Conservation (phyloP, 2,888 invertebrate genomes). For the Aspidapion aeneum region DNA sequence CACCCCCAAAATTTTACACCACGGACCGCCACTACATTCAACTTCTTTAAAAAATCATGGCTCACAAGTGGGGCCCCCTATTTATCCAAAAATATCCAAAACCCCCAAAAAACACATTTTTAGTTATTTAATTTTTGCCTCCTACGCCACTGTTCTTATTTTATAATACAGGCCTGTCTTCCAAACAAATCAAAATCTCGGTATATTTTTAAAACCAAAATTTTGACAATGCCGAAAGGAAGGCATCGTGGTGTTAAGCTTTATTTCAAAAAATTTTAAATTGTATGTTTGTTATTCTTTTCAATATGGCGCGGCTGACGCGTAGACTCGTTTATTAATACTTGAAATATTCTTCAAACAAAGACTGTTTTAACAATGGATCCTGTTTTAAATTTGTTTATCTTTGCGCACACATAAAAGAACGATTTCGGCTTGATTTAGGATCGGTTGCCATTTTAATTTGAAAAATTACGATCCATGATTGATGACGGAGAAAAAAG, state of each 20-base stretch:
- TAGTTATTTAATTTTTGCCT: no score
- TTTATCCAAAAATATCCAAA: no score
- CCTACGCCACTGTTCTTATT: neutral
- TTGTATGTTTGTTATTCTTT: conserved; percentile 30
- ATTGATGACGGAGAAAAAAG: neutral
- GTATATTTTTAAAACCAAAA: neutral
- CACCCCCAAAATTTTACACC: no score
- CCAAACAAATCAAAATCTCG: neutral
- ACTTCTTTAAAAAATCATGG: no score
- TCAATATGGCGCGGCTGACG: conserved; percentile 24
- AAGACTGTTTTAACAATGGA: neutral
- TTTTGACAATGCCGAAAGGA: neutral
- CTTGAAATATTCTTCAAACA: neutral
- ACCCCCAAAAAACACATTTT: no score
- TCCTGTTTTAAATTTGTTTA: neutral
- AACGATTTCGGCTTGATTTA: neutral
- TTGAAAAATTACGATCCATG: neutral
- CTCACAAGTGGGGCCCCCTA: no score
- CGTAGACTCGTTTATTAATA: neutral
- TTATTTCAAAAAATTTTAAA: conserved; percentile 23
- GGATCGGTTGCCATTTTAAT: neutral
- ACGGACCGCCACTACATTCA: no score
- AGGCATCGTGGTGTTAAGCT: conserved; percentile 9
- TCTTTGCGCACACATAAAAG: neutral
- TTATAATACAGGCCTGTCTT: neutral